These are phyloP conservation scores for Drosophila pegasa DNA, from an alignment of 2,888 invertebrate species.

Conservation along the genomic window DNA sequence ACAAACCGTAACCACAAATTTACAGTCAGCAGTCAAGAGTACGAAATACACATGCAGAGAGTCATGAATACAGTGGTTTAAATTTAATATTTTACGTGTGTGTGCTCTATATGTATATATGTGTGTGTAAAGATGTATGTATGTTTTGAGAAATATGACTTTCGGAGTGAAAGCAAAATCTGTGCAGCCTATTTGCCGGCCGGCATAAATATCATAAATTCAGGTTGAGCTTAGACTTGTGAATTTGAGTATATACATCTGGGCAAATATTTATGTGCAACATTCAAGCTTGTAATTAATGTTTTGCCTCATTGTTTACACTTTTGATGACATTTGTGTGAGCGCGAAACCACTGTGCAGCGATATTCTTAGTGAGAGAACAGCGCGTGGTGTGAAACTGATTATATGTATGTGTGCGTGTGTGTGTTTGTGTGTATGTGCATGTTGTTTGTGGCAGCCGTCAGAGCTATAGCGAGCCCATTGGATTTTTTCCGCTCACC, in stretches of 20 bases:
- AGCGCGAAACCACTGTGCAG: constrained; percentile 47
- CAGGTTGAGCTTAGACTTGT: background rate
- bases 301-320: constrained; percentile 33
- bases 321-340: constrained; percentile 29
- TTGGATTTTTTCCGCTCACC: constrained; percentile 26
- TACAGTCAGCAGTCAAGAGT: constrained; percentile 20
- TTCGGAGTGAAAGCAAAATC: constrained; percentile 28
- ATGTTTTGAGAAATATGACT: constrained; percentile 3
- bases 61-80: constrained; percentile 34
- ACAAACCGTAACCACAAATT: constrained; percentile 39
- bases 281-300: constrained; percentile 1
- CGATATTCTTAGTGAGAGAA: constrained; percentile 24
- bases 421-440: constrained; percentile 25
- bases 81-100: constrained; percentile 8
- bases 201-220: constrained; percentile 29
- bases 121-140: background rate
- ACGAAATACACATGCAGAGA: constrained; percentile 8
- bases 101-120: background rate
- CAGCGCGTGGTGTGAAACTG: constrained; percentile 23
- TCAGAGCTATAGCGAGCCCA: constrained; percentile 26
- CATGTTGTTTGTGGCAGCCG: constrained; percentile 21
- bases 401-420: constrained; percentile 14
- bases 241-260: background rate
- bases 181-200: constrained; percentile 33
- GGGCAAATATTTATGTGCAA: background rate